A percentile compares a stretch with the other conserved stretches of the same genome.
Evolutionary conservation across 2,888 invertebrate genomes (phyloP).

Genomic region (Dexiosoma caninum): DNA sequence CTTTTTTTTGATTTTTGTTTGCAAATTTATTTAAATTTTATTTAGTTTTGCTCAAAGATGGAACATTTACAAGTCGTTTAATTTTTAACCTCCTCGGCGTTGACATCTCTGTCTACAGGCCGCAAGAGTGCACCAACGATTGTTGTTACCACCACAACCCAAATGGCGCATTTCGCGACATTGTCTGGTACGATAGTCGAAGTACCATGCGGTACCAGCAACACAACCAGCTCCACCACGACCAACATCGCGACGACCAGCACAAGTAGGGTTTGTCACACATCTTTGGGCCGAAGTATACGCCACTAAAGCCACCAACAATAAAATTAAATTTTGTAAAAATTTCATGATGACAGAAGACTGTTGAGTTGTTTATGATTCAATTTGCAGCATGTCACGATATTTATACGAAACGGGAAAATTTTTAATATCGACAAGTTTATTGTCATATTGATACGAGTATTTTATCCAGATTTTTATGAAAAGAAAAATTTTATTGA

Average conservation of each 20-base stretch:
- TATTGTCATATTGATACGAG: too few species aligned
- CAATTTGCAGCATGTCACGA: background rate
- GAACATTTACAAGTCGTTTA: too few species aligned
- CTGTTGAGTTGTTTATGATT: background rate
- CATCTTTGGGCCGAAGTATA: constrained; percentile 27
- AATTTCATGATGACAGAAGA: constrained; percentile 24
- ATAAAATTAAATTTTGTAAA: constrained; percentile 12
- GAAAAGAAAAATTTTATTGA: too few species aligned
- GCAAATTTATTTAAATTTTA: too few species aligned
- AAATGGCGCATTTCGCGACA: constrained; percentile 28
- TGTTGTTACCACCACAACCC: constrained; percentile 57
- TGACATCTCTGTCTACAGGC: background rate
- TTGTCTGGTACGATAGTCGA: background rate
- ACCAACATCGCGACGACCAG: background rate
- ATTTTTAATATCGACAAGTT: too few species aligned
- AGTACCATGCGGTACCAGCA: background rate
- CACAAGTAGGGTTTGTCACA: background rate
- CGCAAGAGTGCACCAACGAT: constrained; percentile 45
- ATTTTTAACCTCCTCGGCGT: background rate
- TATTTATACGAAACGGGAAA: too few species aligned
- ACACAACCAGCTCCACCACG: background rate
- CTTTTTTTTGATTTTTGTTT: too few species aligned
- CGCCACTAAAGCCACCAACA: constrained; percentile 19
- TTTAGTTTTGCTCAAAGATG: too few species aligned
- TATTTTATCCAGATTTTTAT: too few species aligned